A percentile compares a stretch with the other conserved stretches of the same genome.
phyloP scores from a whole-genome alignment of 64 coral and sea anemone species.

The Montipora sp. region DNA sequence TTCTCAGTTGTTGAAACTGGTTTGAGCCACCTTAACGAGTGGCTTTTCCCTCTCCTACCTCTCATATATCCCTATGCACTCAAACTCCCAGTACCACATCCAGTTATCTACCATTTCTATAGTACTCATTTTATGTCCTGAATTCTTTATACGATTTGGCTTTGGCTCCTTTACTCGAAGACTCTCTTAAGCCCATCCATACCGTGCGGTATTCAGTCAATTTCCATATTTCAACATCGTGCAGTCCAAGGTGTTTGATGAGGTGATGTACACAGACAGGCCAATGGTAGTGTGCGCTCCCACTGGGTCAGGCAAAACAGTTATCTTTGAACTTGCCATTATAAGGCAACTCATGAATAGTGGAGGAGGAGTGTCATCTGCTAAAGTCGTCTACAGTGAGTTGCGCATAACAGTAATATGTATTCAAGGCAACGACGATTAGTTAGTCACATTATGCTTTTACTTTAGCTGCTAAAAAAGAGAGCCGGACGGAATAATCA shows the following conservation, averaged over 20 bases:
- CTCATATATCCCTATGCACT: too few relatives aligned
- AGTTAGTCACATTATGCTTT: too few relatives aligned
- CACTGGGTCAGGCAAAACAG: slow-evolving; percentile 97
- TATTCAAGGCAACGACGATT: background rate
- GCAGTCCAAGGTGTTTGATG: slow-evolving; percentile 98
- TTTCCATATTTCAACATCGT: slow-evolving; percentile 99
- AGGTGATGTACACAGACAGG: slow-evolving; percentile 96
- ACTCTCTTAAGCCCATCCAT: slow-evolving; percentile 72
- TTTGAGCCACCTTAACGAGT: too few relatives aligned
- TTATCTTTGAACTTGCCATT: slow-evolving; percentile 95
- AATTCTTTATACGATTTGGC: background rate
- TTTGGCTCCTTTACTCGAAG: background rate
- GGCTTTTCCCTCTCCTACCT: too few relatives aligned
- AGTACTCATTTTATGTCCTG: background rate
- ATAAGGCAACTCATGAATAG: slow-evolving; percentile 84
- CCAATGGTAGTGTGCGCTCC: slow-evolving; percentile 95
- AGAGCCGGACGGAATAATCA: too few relatives aligned
- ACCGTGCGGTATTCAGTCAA: slow-evolving; percentile 75
- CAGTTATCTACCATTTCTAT: background rate
- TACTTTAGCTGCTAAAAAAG: too few relatives aligned
- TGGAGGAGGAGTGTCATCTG: slow-evolving; percentile 16
- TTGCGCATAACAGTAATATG: background rate
- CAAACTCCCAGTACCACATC: too few relatives aligned
- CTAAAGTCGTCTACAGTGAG: slow-evolving; percentile 97
- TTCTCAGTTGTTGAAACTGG: too few relatives aligned